Conservation (phyloP, 2,797 vertebrate genomes). For the Octomys mimax region DNA sequence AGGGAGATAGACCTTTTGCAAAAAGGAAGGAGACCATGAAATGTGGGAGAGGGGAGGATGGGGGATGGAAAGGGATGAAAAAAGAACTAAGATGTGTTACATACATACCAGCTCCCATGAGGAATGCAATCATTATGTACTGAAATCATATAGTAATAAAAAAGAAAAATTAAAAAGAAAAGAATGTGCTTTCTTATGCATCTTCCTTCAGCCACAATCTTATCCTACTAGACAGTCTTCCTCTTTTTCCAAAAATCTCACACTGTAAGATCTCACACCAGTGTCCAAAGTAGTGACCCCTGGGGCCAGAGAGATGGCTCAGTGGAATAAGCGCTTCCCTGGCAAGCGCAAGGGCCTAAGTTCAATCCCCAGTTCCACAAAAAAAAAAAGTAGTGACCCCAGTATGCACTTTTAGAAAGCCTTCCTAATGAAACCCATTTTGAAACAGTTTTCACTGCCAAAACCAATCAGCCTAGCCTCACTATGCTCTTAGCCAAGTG, state of each 20-base stretch:
- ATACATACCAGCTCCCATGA: neutral
- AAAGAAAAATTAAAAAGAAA: neutral
- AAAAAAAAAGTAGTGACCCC: conserved; percentile 4
- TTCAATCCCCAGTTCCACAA: too few relatives aligned
- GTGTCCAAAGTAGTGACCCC: conserved; percentile 10
- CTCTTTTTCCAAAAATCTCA: conserved; percentile 10
- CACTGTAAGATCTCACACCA: neutral
- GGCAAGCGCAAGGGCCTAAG: too few relatives aligned
- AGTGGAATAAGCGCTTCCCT: too few relatives aligned
- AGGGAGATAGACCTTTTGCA: neutral
- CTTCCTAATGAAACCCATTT: conserved; percentile 36
- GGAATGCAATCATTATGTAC: neutral
- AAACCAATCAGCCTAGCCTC: conserved; percentile 11
- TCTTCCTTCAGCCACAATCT: conserved; percentile 46
- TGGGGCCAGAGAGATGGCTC: too few relatives aligned
- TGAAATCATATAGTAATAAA: neutral
- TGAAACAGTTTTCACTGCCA: conserved; percentile 46
- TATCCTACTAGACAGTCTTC: neutral
- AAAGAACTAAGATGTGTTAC: neutral
- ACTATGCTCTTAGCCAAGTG: conserved; percentile 27
- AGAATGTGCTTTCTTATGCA: neutral
- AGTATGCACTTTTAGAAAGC: conserved; percentile 32
- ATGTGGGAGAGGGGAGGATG: neutral
- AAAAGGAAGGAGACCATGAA: neutral
- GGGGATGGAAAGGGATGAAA: neutral